A percentile compares a stretch with the other conserved stretches of the same genome.
Conservation (phyloP, 2,113 vertebrate genomes). For the Tyrannus savana region DNA sequence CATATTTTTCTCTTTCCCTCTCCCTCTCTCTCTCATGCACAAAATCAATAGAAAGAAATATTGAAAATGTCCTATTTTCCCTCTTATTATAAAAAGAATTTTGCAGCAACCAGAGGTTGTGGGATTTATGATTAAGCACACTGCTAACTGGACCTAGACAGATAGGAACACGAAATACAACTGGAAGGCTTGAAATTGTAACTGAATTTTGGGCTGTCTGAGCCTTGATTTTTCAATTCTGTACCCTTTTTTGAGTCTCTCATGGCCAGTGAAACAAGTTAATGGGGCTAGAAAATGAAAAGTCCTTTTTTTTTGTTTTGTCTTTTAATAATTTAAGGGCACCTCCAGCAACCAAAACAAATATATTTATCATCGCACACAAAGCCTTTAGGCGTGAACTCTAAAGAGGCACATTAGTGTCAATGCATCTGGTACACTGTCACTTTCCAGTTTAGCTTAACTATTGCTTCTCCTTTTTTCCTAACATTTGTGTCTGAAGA, state of each 20-base stretch:
- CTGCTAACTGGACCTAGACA: background rate
- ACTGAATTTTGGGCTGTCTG: background rate
- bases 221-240: conserved; percentile 20
- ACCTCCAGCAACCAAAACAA: conserved; percentile 58
- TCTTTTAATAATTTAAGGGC: conserved; percentile 70
- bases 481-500: background rate
- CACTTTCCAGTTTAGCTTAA: conserved; percentile 41
- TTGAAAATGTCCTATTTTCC: background rate
- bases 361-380: conserved; percentile 60
- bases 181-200: background rate
- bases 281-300: conserved; percentile 50
- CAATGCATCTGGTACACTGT: conserved; percentile 30
- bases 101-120: background rate
- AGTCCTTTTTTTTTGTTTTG: conserved; percentile 16
- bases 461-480: background rate
- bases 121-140: background rate
- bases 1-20: background rate
- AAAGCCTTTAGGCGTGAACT: conserved; percentile 43
- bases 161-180: background rate
- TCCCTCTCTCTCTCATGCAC: background rate
- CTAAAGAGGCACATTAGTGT: conserved; percentile 56
- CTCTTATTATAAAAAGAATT: background rate
- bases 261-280: background rate
- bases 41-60: conserved; percentile 50
- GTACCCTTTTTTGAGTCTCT: background rate